Evolutionary conservation across 2,113 vertebrate genomes (phyloP).

Genomic region (Rhegmatorhina hoffmannsi): DNA sequence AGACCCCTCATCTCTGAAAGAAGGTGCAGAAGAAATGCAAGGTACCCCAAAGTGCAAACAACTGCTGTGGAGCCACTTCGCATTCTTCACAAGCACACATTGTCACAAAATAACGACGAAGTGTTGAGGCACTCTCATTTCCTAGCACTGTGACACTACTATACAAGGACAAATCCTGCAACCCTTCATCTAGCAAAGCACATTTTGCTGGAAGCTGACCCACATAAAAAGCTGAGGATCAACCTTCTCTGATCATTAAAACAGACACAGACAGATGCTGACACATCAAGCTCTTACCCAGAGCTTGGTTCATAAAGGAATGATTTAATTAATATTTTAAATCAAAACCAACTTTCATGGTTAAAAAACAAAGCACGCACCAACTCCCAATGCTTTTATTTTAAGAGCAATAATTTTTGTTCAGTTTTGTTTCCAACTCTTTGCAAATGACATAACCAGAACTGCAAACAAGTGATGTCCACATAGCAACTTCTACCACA

Average conservation of each 20-base stretch:
- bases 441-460: constrained; percentile 21
- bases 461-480: not conserved
- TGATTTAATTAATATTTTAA: constrained; percentile 34
- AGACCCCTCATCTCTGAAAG: not conserved
- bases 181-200: not conserved
- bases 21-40: not conserved
- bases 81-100: not conserved
- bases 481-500: not conserved
- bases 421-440: not conserved
- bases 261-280: not conserved
- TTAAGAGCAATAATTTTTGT: not conserved
- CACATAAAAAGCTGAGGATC: constrained; percentile 13
- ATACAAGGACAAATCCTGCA: not conserved
- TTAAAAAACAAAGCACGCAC: not conserved
- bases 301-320: not conserved
- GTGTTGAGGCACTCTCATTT: not conserved
- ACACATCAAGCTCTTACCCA: constrained; percentile 23
- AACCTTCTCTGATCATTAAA: constrained; percentile 23
- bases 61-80: not conserved
- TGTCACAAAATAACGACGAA: not conserved
- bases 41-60: not conserved
- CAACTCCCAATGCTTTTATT: not conserved
- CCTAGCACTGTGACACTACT: not conserved
- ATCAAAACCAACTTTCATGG: not conserved
- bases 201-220: not conserved